Percentiles rank a stretch among this genome's conserved stretches.
phyloP scores from a whole-genome alignment of 53 echinoderm and acorn worm species.

The Hippasteria phrygiana region DNA sequence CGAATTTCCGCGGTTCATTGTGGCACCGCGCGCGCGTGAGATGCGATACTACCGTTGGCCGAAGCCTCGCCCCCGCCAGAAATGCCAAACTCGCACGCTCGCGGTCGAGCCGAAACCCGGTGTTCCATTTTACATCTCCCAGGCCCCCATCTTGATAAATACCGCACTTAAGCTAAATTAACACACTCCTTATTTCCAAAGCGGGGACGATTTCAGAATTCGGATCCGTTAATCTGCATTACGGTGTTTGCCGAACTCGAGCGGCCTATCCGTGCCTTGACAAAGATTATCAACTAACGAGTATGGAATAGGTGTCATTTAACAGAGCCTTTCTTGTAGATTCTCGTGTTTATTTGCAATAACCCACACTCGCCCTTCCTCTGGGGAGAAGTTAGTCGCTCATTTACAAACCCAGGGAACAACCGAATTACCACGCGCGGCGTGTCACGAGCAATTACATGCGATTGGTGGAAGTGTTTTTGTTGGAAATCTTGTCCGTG shows the following conservation, averaged over 20 bases:
- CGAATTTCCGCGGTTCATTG: slow-evolving; percentile 13
- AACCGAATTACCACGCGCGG: slow-evolving; percentile 19
- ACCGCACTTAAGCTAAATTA: slow-evolving; percentile 71
- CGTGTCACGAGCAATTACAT: slow-evolving; percentile 42
- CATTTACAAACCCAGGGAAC: slow-evolving; percentile 23
- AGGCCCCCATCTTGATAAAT: slow-evolving; percentile 44
- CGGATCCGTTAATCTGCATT: neutral
- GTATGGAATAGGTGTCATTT: slow-evolving; percentile 56
- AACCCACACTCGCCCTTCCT: neutral
- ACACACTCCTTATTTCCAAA: slow-evolving; percentile 34
- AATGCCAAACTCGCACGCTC: slow-evolving; percentile 33
- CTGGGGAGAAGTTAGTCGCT: neutral
- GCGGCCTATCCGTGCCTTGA: slow-evolving; percentile 4
- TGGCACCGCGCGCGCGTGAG: neutral
- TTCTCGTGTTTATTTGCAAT: slow-evolving; percentile 39
- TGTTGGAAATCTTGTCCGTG: neutral
- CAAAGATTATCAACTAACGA: slow-evolving; percentile 40
- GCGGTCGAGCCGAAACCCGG: neutral
- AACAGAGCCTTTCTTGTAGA: slow-evolving; percentile 19
- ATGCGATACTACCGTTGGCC: slow-evolving; percentile 19
- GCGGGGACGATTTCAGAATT: neutral
- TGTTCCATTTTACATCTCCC: neutral
- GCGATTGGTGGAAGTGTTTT: neutral
- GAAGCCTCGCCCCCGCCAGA: neutral
- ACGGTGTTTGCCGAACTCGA: slow-evolving; percentile 38